Evolutionary conservation across 2,113 vertebrate genomes (phyloP), one percentile per base, ranked within the genome.

Genomic region (Fulica atra): DNA sequence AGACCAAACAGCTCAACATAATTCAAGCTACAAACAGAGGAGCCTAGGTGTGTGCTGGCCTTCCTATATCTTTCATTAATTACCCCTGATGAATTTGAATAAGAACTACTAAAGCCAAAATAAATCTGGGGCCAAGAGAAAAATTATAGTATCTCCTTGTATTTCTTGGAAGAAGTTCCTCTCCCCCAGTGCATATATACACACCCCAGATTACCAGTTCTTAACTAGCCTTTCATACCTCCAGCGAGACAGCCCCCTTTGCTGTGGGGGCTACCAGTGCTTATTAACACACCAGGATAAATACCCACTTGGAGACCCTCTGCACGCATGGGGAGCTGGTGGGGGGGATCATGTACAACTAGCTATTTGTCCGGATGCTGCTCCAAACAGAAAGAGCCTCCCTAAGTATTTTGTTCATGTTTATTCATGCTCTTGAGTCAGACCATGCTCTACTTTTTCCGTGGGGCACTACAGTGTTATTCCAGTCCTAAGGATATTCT

Each of bases 1-100:
- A 98, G 98, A 98, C 98, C 98, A 98, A 98, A 97, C 96, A 97
- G 95, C 96, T 94, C 97, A 72, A 97, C 97, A 98, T 98, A 98
- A 98, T 97, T 98, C 97, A 98, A 96, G 95, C 85, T 36, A 89
- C 97, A 96, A 96, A 97, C 85, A 74, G 95, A 96, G 92, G 91
- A 93, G 92, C 72, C 89, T 91, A 95, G 94, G 89, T 96, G 88
- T 79, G 66, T 68, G 70, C 73, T 72, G 89, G 81, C 66, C 93
- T 94, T 96, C 89, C 89, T 96, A 85, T 95, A 94, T 93, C 81
- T 96, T 95, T 96, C 96, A 97, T 98, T 98, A 98, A 98, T 98
- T 97, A 97, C 94, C 86, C 89, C 72, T 69, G 81, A 97, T 97
- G 93, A 98, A 98, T 98, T 96, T 97, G 95, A 98, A 94, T 96